Base-by-base conservation (phyloP, 2,113 vertebrate species). In the Recurvirostra avosetta region DNA sequence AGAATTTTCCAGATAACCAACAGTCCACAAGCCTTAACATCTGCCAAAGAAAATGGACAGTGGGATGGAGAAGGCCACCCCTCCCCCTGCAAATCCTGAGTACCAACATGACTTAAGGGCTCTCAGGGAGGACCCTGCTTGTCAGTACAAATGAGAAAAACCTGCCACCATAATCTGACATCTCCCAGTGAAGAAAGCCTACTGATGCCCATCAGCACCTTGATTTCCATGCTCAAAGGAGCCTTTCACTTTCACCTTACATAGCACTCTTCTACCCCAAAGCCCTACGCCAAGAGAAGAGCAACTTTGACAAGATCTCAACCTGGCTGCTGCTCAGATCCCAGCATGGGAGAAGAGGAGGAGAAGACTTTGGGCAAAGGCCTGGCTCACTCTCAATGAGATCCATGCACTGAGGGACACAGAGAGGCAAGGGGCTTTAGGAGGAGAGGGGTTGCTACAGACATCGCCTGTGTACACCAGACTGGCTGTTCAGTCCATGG, bases 401-500 rank as follows among this genome's bases (percentile, higher is more conserved):
- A 41, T 38, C 41, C 52, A 62, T 50, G 20, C 29, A 29, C 63
- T 52, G 41, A 86, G 23, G 15, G 13, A 45, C 34, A 32, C 8
- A 63, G 32, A 85, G 32, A 56, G 15, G 50, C 34, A 84, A n/a
- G 8, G 27, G 41, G 15, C 30, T 38, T 20, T 34, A 52, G 36
- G 34, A 79, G 29, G 20, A 92, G n/a, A 23, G 23, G 7, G 2
- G 2, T 19, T 74, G 41, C 18, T 83, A 15, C 27, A 58, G 13
- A 49, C 0, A 0, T 12, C 47, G 17, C 9, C n/a, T 47, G 6
- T 10, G 13, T 15, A 29, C 27, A 47, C 49, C 21, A 40, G 27
- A 34, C 12, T n/a, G 73, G n/a, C 29, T 59, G 29, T 53, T 79
- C 18, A 43, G 12, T 26, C 34, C 34, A 41, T 2, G 9, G 38